Evolutionary conservation across 2,888 invertebrate species (phyloP).

Genomic region (Emesis furor): DNA sequence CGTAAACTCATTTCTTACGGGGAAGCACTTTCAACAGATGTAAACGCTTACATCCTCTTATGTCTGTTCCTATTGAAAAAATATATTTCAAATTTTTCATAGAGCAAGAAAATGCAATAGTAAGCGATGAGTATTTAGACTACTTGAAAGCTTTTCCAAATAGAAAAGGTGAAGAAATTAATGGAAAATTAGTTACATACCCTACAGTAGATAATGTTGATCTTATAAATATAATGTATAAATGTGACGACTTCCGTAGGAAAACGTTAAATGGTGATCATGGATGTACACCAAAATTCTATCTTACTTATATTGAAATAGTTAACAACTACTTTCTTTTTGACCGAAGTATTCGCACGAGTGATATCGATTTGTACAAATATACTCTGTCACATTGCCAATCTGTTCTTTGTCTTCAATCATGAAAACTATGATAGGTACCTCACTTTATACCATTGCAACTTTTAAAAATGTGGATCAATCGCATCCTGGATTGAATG

Average conservation of each 20-base stretch:
- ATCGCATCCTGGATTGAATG: constrained; percentile 57
- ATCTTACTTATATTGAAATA: constrained; percentile 51
- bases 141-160: constrained; percentile 10
- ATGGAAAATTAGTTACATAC: constrained; percentile 33
- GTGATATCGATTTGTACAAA: constrained; percentile 58
- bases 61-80: constrained; percentile 64
- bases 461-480: constrained; percentile 56
- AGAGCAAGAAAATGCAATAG: constrained; percentile 11
- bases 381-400: constrained; percentile 37
- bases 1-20: constrained; percentile 72
- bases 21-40: constrained; percentile 76
- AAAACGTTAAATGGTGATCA: constrained; percentile 56
- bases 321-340: constrained; percentile 59
- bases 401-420: constrained; percentile 47
- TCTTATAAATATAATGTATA: too few species aligned
- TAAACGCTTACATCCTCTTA: constrained; percentile 73
- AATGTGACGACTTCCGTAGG: constrained; percentile 30
- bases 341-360: constrained; percentile 50
- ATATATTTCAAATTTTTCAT: constrained; percentile 74
- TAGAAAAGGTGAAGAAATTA: constrained; percentile 14
- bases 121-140: constrained; percentile 14
- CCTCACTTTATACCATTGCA: constrained; percentile 41
- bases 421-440: constrained; percentile 58
- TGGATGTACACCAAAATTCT: constrained; percentile 52
- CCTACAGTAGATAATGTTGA: constrained; percentile 40